Conservation (phyloP, 2,888 invertebrate species). For the Parthenolecanium corni region DNA sequence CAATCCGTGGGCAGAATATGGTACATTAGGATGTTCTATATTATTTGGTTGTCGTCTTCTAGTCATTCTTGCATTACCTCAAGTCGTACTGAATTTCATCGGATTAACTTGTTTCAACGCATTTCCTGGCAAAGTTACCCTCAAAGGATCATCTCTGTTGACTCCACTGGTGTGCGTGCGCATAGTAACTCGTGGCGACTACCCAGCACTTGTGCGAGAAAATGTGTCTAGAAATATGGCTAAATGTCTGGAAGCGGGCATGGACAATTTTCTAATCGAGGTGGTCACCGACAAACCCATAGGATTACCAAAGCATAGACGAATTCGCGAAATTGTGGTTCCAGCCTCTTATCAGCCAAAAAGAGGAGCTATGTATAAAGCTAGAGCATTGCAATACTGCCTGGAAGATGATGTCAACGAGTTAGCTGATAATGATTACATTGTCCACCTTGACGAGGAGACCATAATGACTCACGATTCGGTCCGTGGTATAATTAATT, state of each 20-base stretch:
- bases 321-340: slow-evolving; percentile 79
- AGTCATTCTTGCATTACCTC: slow-evolving; percentile 75
- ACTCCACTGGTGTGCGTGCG: slow-evolving; percentile 91
- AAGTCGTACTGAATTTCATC: slow-evolving; percentile 76
- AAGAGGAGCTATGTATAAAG: slow-evolving; percentile 85
- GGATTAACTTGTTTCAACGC: slow-evolving; percentile 83
- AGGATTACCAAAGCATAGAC: slow-evolving; percentile 59
- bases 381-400: slow-evolving; percentile 89
- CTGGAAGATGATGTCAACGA: slow-evolving; percentile 79
- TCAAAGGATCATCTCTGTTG: slow-evolving; percentile 79
- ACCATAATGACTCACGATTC: slow-evolving; percentile 86
- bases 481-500: slow-evolving; percentile 80
- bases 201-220: slow-evolving; percentile 73
- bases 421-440: slow-evolving; percentile 81
- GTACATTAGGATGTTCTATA: slow-evolving; percentile 56
- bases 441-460: slow-evolving; percentile 93
- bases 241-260: slow-evolving; percentile 73
- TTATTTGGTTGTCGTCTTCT: slow-evolving; percentile 67
- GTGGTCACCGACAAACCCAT: slow-evolving; percentile 86
- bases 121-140: slow-evolving; percentile 78
- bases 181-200: slow-evolving; percentile 88
- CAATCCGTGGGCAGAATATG: slow-evolving; percentile 74
- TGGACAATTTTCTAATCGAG: slow-evolving; percentile 92
- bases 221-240: slow-evolving; percentile 81
- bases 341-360: slow-evolving; percentile 76